Evolutionary conservation across 2,888 invertebrate species (phyloP), one percentile per base, ranked within the genome.

Genomic region (Gymnosoma rotundatum): DNA sequence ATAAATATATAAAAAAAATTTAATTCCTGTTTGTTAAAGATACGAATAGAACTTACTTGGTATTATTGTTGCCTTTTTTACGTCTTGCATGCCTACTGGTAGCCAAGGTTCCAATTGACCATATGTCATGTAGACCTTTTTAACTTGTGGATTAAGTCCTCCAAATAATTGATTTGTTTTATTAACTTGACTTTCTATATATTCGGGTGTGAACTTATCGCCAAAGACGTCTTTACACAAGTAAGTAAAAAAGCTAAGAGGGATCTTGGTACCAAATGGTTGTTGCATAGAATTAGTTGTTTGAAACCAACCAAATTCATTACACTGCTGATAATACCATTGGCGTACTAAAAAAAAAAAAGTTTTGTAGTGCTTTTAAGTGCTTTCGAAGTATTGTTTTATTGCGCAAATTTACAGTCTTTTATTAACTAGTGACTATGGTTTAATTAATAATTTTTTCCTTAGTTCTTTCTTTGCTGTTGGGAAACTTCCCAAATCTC

Each of bases 311-410:
- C 97, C 97, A 91, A 94, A 97, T 92, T 98, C 97, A 66, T 95
- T 95, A 91, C 98, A 98, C 0, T 96, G 96, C 92, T 97, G 97
- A 91, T 96, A 97, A 0, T 93, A 93, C 97, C 97, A 97, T 83
- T 95, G 94, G 0, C 96, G 94, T 2, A 2, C 25, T 87, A 58
- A 48, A 63, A 89, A 90, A 91, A 56, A 54, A 75, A 20, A 20
- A 61, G 56, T 1, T 63, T 14, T 38, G n/a, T 25, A 25, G 4
- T 25, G 25, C 25, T 25, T 25, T 25, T 25, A 2, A 2, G 25
- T 25, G 25, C 1, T 25, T 25, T 25, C 25, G 25, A 2, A 20
- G 1, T 18, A 56, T 25, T 0, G 32, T 52, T 56, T n/a, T 48
- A 20, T 38, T 50, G n/a, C n/a, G n/a, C n/a, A n/a, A n/a, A n/a